A percentile compares a stretch with the other conserved stretches of the same genome.
Conservation (phyloP, 2,888 invertebrate genomes). For the Germaria angustata region DNA sequence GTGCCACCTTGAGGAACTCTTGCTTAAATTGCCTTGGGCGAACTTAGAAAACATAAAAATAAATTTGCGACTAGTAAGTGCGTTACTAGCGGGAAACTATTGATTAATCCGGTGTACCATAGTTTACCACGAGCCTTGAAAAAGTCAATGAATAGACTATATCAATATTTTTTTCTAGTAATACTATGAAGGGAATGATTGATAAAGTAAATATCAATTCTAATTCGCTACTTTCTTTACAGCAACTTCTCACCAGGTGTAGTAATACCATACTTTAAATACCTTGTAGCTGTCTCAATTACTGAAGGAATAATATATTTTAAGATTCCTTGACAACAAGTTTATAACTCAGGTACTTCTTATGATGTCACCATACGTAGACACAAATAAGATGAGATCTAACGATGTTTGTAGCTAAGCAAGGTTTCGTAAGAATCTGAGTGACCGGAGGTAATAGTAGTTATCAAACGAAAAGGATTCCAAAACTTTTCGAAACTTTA, state of each 20-base stretch:
- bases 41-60: too few relatives aligned
- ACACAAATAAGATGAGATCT: neutral
- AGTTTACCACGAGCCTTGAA: too few relatives aligned
- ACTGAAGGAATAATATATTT: conserved; percentile 1
- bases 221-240: conserved; percentile 1
- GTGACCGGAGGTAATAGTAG: conserved; percentile 13
- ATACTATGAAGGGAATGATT: too few relatives aligned
- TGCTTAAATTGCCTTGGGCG: too few relatives aligned
- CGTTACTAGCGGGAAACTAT: too few relatives aligned
- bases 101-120: too few relatives aligned
- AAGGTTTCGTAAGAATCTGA: conserved; percentile 25
- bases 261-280: conserved; percentile 2
- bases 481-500: conserved; percentile 13
- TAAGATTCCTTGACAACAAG: conserved; percentile 3
- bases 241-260: conserved; percentile 46
- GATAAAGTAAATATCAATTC: too few relatives aligned
- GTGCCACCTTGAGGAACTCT: too few relatives aligned
- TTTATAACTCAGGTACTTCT: conserved; percentile 55
- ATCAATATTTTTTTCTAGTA: too few relatives aligned
- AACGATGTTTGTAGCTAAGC: conserved; percentile 29
- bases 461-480: conserved; percentile 12
- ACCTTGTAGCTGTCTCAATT: conserved; percentile 31
- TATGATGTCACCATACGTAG: conserved; percentile 28
- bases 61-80: too few relatives aligned
- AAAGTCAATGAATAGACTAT: too few relatives aligned